Base-by-base conservation (phyloP, 1,140 invertebrate genomes). In the Neodiprion lecontei region DNA sequence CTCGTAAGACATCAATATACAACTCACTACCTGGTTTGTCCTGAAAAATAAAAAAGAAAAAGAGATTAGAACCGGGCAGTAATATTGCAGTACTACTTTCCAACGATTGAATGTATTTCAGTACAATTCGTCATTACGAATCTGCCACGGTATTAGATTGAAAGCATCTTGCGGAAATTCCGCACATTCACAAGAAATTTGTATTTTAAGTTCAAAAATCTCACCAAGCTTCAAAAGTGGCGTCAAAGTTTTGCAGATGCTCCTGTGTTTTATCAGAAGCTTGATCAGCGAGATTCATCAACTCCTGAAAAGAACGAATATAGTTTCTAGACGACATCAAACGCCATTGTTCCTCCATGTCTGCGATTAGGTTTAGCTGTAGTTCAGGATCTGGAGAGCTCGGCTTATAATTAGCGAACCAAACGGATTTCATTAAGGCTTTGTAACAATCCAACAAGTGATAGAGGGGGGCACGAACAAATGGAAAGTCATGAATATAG, bases 381-480 rank as follows among this genome's bases (percentile, higher is more conserved):
- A 69, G 23, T 11, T 14, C 21, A 8, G 11, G 14, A 21, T 7
- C 21, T 14, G 47, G 47, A 28, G 11, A n/a, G 47, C 47, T 69
- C 68, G 21, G 8, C 23, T 69, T 69, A 12, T 69, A 12, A 76
- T 65, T 48, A 74, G 40, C 47, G 72, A 79, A 67, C 77, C 67
- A 23, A 67, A 53, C 12, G 68, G 79, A 81, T 23, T 69, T 71
- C 12, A 79, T 69, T 23, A 77, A 71, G 49, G 80, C 78, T 53
- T 79, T 80, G 17, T 83, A 85, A 48, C 80, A 85, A 50, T 84
- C 78, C 73, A 86, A 73, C 23, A 86, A 77, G 75, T 79, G 79
- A 70, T 83, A 86, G 49, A 86, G 47, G 4, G 85, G 83, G 9
- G 76, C 76, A 50, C 79, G 78, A 67, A 85, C 72, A 71, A 81